Percentiles rank a stretch among this genome's conserved stretches.
Conservation (phyloP, 2,113 vertebrate species). For the Aix galericulata region DNA sequence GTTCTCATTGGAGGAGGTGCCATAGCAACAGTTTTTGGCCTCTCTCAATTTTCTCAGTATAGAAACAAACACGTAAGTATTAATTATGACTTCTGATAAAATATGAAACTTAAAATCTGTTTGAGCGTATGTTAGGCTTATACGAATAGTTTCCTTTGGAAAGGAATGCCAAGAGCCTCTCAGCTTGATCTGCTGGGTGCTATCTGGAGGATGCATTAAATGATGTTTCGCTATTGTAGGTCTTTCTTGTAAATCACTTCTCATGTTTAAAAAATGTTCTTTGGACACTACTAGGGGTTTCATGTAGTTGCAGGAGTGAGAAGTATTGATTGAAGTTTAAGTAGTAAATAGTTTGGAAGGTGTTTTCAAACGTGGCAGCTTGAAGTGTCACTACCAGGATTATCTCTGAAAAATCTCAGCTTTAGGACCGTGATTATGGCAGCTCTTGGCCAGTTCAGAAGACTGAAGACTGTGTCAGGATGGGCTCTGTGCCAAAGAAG, state of each 20-base stretch:
- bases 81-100: constrained; percentile 57
- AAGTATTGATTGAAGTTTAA: neutral
- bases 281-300: neutral
- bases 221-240: neutral
- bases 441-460: accelerated
- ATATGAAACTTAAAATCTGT: constrained; percentile 54
- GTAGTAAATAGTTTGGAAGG: neutral
- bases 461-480: neutral
- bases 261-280: neutral
- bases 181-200: neutral
- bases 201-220: constrained; percentile 19
- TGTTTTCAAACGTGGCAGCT: neutral
- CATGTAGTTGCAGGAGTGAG: neutral
- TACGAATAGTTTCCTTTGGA: neutral
- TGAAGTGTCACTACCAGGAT: neutral
- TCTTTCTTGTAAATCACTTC: neutral
- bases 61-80: constrained; percentile 87
- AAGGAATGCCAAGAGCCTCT: neutral
- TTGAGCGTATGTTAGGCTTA: constrained; percentile 4
- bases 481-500: neutral
- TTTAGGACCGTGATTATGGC: neutral
- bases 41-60: constrained; percentile 91
- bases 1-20: constrained; percentile 86
- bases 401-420: neutral
- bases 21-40: constrained; percentile 84